phyloP scores from a whole-genome alignment of 1,140 invertebrate genomes.

The Rhopalosiphum padi region DNA sequence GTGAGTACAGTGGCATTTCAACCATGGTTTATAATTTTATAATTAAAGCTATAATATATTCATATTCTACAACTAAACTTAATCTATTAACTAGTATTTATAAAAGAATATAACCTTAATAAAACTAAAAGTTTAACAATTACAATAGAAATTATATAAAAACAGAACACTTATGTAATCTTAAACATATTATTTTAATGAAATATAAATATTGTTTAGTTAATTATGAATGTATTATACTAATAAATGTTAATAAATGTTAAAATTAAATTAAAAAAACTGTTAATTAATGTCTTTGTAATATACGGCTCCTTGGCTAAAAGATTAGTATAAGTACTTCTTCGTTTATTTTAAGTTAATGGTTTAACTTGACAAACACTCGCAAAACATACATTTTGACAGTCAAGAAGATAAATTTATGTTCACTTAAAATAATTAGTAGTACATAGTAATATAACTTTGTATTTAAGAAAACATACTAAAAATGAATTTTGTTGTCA shows the following conservation, averaged over 20 bases:
- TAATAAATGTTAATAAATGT: neutral
- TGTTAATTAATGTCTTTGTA: neutral
- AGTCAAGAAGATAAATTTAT: conserved; percentile 1
- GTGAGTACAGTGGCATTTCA: neutral
- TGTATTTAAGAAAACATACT: neutral
- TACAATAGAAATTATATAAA: neutral
- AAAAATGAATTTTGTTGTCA: neutral
- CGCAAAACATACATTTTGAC: neutral
- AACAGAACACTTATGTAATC: neutral
- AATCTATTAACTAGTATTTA: neutral
- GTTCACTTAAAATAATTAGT: neutral
- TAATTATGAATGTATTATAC: neutral
- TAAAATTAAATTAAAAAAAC: neutral
- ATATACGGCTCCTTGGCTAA: neutral
- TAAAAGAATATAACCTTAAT: neutral
- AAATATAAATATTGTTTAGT: neutral
- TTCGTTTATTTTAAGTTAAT: conserved; percentile 9
- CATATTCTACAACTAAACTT: neutral
- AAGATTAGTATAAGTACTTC: neutral
- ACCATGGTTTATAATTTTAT: neutral
- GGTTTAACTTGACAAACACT: neutral
- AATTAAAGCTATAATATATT: neutral
- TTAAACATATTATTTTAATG: neutral
- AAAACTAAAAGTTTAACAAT: neutral
- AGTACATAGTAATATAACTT: neutral